Evolutionary conservation across 2,113 vertebrate genomes (phyloP), one percentile per base, ranked within the genome.

Genomic region (Mesembrinibis cayennensis): DNA sequence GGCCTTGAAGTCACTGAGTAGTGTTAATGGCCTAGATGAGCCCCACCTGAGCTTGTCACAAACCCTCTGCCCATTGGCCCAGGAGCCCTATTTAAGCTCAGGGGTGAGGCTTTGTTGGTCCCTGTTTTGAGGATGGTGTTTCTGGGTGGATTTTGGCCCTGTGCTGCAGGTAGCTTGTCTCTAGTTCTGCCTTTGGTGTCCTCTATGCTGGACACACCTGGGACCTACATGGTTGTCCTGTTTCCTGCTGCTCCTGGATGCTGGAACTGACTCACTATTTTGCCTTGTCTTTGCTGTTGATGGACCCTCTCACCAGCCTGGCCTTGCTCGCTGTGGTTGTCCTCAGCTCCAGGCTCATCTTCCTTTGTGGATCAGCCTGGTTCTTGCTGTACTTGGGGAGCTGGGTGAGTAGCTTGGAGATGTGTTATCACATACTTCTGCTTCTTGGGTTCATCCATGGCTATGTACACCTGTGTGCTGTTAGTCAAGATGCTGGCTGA

Each of bases 71-170:
- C 44, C 67, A 11, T 26, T 82, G 59, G 17, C 44, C 40, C 71
- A 49, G 62, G n/a, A 83, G 49, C 7, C 34, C 44, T 40, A 8
- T 36, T 76, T 86, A 82, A 77, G 23, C 7, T 12, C 9, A 5
- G n/a, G 14, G 18, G 17, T 2, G 7, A 42, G 8, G 13, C 0
- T 12, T 34, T 16, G 1, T 4, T 56, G 19, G 2, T 0, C 5
- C 0, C 0, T 25, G 9, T 0, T 49, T 23, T 72, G 34, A 10
- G 15, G 26, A 0, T 44, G n/a, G 7, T 61, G 21, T 10, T 87
- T 52, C 3, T 14, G 5, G 3, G 0, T 40, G 23, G 9, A 3
- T 2, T 15, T 0, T 40, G 9, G 6, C 0, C 0, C 11, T 1
- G 0, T 53, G 9, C 2, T 38, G 13, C 5, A 45, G 38, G 26